Conservation (phyloP, 2,888 invertebrate species). For the Piscicola geometra region DNA sequence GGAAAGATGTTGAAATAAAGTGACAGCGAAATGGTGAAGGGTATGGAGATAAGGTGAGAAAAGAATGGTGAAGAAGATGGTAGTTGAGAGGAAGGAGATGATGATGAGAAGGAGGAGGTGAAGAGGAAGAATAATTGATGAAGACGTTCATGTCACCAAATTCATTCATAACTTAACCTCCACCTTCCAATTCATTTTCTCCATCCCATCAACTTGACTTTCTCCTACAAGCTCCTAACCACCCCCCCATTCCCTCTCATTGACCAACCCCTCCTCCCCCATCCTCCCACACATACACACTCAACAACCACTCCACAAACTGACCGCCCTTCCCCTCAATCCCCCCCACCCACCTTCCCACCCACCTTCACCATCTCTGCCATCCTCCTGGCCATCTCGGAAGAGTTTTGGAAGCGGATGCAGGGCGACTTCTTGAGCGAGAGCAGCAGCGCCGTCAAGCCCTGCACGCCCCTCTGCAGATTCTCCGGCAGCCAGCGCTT, state of each 20-base stretch:
- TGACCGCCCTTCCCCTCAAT: neutral
- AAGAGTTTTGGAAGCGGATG: constrained; percentile 81
- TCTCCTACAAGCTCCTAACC: neutral
- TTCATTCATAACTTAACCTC: too few species aligned
- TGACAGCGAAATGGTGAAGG: too few species aligned
- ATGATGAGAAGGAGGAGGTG: too few species aligned
- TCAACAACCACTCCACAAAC: neutral
- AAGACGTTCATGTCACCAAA: too few species aligned
- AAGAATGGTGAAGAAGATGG: too few species aligned
- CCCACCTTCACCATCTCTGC: constrained; percentile 72
- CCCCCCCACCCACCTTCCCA: neutral
- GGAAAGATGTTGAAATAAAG: too few species aligned
- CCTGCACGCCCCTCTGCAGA: constrained; percentile 75
- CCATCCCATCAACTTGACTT: too few species aligned
- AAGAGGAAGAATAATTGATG: too few species aligned
- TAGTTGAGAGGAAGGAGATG: too few species aligned
- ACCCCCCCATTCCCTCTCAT: neutral
- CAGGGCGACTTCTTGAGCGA: constrained; percentile 84
- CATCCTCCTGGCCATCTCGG: constrained; percentile 75
- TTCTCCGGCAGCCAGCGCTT: constrained; percentile 70
- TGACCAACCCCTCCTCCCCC: neutral
- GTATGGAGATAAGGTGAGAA: too few species aligned
- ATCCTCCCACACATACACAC: neutral
- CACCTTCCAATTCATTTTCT: too few species aligned
- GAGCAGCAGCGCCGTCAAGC: constrained; percentile 76